Evolutionary conservation across 2,113 vertebrate species (phyloP).

Genomic region (Chlamydotis undulata): DNA sequence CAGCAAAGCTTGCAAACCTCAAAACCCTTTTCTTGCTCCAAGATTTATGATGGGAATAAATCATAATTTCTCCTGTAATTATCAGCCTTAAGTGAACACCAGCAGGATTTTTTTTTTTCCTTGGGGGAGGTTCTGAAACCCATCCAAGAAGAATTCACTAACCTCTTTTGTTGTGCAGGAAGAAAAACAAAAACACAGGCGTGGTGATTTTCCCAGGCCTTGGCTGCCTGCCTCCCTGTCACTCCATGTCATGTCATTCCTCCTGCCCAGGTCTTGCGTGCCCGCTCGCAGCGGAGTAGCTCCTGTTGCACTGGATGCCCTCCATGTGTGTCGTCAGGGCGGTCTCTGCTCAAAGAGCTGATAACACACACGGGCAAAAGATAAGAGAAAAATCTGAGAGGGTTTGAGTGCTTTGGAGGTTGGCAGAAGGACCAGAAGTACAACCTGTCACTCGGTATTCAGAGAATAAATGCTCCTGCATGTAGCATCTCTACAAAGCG

Average conservation of each 20-base stretch:
- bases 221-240: slow-evolving; percentile 37
- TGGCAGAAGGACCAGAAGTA: neutral
- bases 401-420: neutral
- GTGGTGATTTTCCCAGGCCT: slow-evolving; percentile 34
- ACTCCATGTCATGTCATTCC: neutral
- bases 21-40: neutral
- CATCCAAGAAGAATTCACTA: slow-evolving; percentile 6
- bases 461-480: fast-evolving
- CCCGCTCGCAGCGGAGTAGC: neutral
- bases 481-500: fast-evolving
- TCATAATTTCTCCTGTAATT: slow-evolving; percentile 36
- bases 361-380: neutral
- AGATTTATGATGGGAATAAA: slow-evolving; percentile 49
- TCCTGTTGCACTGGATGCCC: neutral
- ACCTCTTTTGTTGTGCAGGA: neutral
- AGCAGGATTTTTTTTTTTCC: neutral
- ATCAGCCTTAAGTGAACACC: neutral
- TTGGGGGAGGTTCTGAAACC: neutral
- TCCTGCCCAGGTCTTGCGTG: neutral
- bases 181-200: neutral
- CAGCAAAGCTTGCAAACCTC: slow-evolving; percentile 42
- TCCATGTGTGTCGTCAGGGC: neutral
- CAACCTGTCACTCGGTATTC: fast-evolving
- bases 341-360: neutral
- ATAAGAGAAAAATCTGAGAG: neutral